These are phyloP conservation scores for Anguilla megastoma DNA, from an alignment of 2,797 vertebrate species.

Conservation along the genomic window DNA sequence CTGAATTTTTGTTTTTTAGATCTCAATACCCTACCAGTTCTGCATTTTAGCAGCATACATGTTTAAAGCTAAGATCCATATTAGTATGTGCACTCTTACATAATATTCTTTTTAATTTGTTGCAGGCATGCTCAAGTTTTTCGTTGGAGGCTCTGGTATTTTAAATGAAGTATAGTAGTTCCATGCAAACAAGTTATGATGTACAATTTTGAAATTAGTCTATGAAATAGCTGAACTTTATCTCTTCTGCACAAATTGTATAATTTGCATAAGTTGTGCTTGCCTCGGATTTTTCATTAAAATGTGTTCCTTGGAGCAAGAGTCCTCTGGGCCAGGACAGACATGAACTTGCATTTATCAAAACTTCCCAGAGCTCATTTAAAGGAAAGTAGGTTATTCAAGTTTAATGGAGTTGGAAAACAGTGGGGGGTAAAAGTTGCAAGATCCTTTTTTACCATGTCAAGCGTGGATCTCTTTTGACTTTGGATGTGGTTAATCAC, in stretches of 20 bases:
- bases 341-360: constrained; percentile 39
- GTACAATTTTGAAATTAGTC: constrained; percentile 28
- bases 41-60: background rate
- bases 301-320: constrained; percentile 35
- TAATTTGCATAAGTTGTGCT: constrained; percentile 38
- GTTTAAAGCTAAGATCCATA: background rate
- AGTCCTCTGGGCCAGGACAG: constrained; percentile 26
- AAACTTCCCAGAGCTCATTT: constrained; percentile 34
- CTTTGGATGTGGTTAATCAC: background rate
- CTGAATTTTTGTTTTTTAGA: background rate
- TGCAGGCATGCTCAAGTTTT: background rate
- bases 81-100: background rate
- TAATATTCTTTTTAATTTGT: background rate
- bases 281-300: constrained; percentile 36
- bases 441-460: background rate
- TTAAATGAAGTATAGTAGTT: background rate
- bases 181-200: constrained; percentile 29
- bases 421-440: background rate
- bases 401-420: constrained; percentile 33
- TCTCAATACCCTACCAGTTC: background rate
- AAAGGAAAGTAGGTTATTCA: constrained; percentile 37
- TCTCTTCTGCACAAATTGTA: constrained; percentile 33
- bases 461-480: background rate
- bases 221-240: constrained; percentile 33
- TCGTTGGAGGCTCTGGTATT: background rate